Evolutionary conservation across 2,888 invertebrate species (phyloP).

Genomic region (Temnothorax unifasciatus): DNA sequence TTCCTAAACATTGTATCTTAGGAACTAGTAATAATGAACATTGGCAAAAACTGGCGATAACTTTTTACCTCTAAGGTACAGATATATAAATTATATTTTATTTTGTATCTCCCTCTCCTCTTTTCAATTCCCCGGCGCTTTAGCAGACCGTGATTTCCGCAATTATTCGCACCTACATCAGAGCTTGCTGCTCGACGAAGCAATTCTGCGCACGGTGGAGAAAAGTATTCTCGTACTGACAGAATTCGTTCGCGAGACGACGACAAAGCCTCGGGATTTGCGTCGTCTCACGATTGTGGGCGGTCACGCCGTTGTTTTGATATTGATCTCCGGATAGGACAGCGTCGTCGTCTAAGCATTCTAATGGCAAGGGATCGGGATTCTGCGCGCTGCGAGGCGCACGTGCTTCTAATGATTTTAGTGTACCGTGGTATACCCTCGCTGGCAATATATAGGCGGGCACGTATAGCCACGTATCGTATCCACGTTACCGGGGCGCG

Average conservation of each 20-base stretch:
- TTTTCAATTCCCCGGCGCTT: background rate
- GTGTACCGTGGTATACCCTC: conserved; percentile 79
- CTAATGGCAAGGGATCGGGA: conserved; percentile 81
- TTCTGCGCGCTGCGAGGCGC: conserved; percentile 84
- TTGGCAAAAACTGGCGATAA: no score
- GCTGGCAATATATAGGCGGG: conserved; percentile 75
- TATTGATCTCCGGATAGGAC: conserved; percentile 84
- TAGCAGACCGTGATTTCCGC: background rate
- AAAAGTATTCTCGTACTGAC: background rate
- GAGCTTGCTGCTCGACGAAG: background rate
- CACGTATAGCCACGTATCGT: conserved; percentile 76
- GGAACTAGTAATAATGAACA: no score
- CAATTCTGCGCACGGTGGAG: background rate
- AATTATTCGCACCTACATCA: background rate
- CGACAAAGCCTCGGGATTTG: conserved; percentile 35
- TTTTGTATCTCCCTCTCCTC: background rate
- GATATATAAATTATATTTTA: background rate
- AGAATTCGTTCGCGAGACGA: background rate
- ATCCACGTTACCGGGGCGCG: conserved; percentile 76
- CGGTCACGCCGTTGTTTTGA: conserved; percentile 80
- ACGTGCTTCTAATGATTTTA: conserved; percentile 86
- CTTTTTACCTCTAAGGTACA: no score
- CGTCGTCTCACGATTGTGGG: conserved; percentile 60
- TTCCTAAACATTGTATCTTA: no score
- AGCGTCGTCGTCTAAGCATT: conserved; percentile 80